Base-by-base conservation (phyloP, 2,888 invertebrate genomes). In the Creontiades dilutus region DNA sequence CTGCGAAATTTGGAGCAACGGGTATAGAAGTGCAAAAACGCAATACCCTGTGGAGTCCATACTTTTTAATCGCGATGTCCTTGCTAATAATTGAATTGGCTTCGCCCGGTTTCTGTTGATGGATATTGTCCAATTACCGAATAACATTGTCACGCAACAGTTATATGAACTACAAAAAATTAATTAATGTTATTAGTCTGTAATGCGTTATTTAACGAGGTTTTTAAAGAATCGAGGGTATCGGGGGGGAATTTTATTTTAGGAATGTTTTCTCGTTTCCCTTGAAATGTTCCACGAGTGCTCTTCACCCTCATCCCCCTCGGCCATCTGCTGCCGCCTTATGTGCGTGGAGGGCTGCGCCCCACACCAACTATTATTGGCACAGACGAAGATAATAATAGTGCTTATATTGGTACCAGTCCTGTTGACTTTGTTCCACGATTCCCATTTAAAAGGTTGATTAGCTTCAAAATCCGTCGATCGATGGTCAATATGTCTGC, bases 251-350 rank as follows among this genome's bases (percentile, higher is more conserved):
- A 68, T 12, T 12, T 19, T 68, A 68, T 68, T 68, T 68, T 19
- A 23, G 68, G 68, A 68, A 68, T 68, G 68, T 68, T 68, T 23
- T 68, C 23, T 68, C 68, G 23, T 68, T 52, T 23, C 68, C 19
- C 19, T 61, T 19, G 19, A 61, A 57, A 61, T 61, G 61, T 19
- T 61, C 9, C 61, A 19, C n/a, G 61, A 19, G n/a, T 61, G 19
- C 61, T 61, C 19, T 11, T 19, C 68, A 68, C 68, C 68, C 68
- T 68, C 68, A 23, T 68, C 5, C 9, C n/a, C 52, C 23, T 23
- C 68, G 68, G 23, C 68, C 68, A 68, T 68, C 68, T 68, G 68
- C 68, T 68, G 68, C 27, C 68, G 68, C 68, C 68, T 68, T 68
- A 68, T 68, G 68, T 19, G 68, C 68, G 5, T 23, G 68, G 68